Base-by-base conservation (phyloP, 1,140 invertebrate species). In the Chrysopa pallens region DNA sequence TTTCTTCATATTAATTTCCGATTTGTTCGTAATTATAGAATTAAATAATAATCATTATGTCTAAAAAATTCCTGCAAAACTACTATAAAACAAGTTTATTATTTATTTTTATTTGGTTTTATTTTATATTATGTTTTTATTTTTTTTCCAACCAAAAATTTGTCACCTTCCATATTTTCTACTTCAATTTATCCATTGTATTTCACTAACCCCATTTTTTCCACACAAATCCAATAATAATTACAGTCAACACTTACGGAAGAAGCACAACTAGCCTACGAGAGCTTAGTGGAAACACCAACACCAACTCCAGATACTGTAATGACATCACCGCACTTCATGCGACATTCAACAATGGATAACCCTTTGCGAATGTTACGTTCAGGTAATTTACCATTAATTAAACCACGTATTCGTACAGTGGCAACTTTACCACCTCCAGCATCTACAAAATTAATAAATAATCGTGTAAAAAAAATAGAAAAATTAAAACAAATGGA, bases 201-300 rank as follows among this genome's bases (percentile, higher is more conserved):
- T 52, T 58, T 46, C 55, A 51, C 48, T 37, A 53, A 52, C 51
- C 50, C 42, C 48, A 50, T 49, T 43, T 57, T 59, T 52, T 55
- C 51, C 44, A 29, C 31, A 36, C 42, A 11, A 46, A 44, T 49
- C 48, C 52, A 44, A 50, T 45, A 48, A 47, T 40, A 46, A 46
- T 62, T 60, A 57, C 62, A 85, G 80, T 72, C 75, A 5, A 76
- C 77, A 31, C 66, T 86, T 44, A 82, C 79, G n/a, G 75, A 80
- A 48, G 80, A 85, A 53, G 78, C 87, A 29, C 87, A 89, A 54
- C 78, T 86, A 55, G 91, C 88, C 0, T 96, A 95, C 67, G 84
- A 87, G 55, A 81, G 80, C 50, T 64, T 96, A 29, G 86, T 96
- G 33, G 88, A 92, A 50, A 78, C 33, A 42, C 64, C 13, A 40